Percentiles rank a stretch among this genome's conserved stretches.
phyloP scores from a whole-genome alignment of 2,113 vertebrate genomes.

The Mastomys coucha region DNA sequence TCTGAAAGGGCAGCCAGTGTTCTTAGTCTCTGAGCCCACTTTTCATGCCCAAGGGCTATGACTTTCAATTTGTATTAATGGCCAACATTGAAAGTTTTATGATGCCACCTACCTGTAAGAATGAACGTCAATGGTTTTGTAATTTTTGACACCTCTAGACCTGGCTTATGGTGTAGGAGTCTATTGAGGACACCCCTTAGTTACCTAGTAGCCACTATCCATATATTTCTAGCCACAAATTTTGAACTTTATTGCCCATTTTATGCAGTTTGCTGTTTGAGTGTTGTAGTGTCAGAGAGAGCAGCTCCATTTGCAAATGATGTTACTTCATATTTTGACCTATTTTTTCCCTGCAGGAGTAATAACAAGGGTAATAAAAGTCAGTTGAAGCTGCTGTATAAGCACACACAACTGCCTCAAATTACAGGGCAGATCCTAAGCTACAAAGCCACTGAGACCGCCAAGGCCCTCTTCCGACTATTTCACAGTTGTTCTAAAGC shows the following conservation, averaged over 20 bases:
- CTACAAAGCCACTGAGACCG: slow-evolving; percentile 49
- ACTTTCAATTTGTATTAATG: slow-evolving; percentile 65
- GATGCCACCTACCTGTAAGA: slow-evolving; percentile 40
- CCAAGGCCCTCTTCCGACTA: slow-evolving; percentile 25
- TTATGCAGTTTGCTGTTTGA: slow-evolving; percentile 60
- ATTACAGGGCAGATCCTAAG: slow-evolving; percentile 42
- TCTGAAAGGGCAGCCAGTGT: not conserved
- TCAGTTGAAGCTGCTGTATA: slow-evolving; percentile 66
- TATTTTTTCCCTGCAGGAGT: slow-evolving; percentile 72
- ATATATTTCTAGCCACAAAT: slow-evolving; percentile 36
- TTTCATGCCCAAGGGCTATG: not conserved
- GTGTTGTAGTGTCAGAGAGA: slow-evolving; percentile 18
- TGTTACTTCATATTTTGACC: slow-evolving; percentile 52
- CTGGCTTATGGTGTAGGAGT: slow-evolving; percentile 1
- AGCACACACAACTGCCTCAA: slow-evolving; percentile 61
- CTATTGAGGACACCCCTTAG: not conserved
- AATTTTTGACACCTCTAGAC: not conserved
- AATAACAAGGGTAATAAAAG: slow-evolving; percentile 69
- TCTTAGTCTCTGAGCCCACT: not conserved
- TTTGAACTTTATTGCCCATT: slow-evolving; percentile 66
- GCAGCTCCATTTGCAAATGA: slow-evolving; percentile 67
- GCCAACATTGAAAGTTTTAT: slow-evolving; percentile 34
- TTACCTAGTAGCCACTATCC: slow-evolving; percentile 22
- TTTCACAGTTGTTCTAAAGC: slow-evolving; percentile 56
- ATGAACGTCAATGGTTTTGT: slow-evolving; percentile 11